Evolutionary conservation across 2,797 vertebrate species (phyloP), one percentile per base, ranked within the genome.

Genomic region (Liparis tanakae): DNA sequence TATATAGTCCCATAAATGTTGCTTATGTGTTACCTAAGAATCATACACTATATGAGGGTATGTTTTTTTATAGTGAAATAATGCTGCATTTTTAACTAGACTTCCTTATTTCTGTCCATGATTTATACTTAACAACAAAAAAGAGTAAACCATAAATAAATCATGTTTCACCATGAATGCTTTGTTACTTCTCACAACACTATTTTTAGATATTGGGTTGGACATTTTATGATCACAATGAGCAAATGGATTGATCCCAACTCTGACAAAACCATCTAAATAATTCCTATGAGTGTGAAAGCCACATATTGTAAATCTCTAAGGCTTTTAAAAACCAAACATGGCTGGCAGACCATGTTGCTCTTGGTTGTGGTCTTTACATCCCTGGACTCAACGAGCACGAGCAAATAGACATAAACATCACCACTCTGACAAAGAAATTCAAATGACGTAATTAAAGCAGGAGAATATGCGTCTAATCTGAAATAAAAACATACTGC

Each of bases 151-250:
- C 15, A 12, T 41, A 4, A 41, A 41, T 53, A 20, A 54, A 62
- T 63, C 41, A 34, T 30, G 7, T 51, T 10, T 70, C 46, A 48
- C 22, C 43, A 6, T 73, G 55, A 65, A 71, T 78, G 58, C 33
- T 63, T 63, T 59, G 33, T 58, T 54, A 22, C 22, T 17, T 20
- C 57, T 70, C 56, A 62, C 13, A 43, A 25, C 14, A 20, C 39
- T 82, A 82, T 76, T 83, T 83, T 72, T 78, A 78, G 65, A 77
- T 67, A 53, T 50, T 25, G 54, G 10, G 63, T 67, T 70, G 20
- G 55, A 53, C 51, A 70, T 62, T 41, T 64, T 57, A 60, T 76
- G 48, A 70, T 78, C 22, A 56, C 55, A 41, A 60, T 59, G 33
- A 69, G n/a, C 59, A 12, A 71, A 53, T 17, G 25, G 17, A 56